A percentile compares a stretch with the other conserved stretches of the same genome.
Conservation (phyloP, 2,113 vertebrate genomes). For the Piliocolobus tephrosceles region DNA sequence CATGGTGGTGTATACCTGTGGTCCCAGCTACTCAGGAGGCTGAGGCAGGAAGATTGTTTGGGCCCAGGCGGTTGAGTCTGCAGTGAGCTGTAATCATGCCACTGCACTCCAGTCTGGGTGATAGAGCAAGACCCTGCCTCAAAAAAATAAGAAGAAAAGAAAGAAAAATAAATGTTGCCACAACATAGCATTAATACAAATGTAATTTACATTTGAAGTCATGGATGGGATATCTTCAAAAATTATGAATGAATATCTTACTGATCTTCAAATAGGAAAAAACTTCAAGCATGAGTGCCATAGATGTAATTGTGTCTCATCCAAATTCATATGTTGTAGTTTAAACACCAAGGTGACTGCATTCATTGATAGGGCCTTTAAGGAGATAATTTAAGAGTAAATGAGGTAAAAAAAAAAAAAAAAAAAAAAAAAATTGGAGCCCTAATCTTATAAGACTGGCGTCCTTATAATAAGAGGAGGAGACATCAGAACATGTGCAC, state of each 20-base stretch:
- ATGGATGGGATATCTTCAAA: neutral
- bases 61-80: no score
- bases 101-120: no score
- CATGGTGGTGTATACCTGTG: no score
- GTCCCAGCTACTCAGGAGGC: no score
- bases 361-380: neutral
- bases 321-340: neutral
- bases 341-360: neutral
- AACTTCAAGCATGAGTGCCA: neutral
- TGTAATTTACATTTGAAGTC: neutral
- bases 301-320: neutral
- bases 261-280: neutral
- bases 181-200: neutral
- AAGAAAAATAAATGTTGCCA: neutral
- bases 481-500: neutral
- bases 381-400: neutral
- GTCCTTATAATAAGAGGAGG: neutral
- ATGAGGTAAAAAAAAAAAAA: neutral
- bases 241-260: neutral
- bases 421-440: neutral
- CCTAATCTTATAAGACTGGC: neutral
- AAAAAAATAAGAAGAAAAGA: no score
- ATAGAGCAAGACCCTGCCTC: no score
- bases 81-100: no score
- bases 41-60: no score